phyloP scores from a whole-genome alignment of 2,888 invertebrate genomes.

The Agapetus fuscipes region DNA sequence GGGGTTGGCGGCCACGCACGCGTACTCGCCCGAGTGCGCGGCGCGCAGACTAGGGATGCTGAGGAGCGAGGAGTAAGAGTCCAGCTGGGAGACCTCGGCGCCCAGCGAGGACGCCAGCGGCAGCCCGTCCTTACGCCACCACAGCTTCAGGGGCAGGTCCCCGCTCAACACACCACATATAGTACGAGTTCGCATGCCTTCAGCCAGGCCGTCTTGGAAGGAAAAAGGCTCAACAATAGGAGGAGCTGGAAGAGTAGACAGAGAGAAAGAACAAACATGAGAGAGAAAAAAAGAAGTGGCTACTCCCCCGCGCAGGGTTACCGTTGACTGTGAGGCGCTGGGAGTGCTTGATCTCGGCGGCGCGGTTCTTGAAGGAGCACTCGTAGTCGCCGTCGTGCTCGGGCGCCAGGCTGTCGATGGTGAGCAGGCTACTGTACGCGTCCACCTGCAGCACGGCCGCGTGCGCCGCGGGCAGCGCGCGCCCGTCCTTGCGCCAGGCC shows the following conservation, averaged over 20 bases:
- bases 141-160: slow-evolving; percentile 69
- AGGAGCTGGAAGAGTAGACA: slow-evolving; percentile 58
- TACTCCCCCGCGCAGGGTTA: slow-evolving; percentile 42
- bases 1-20: slow-evolving; percentile 69
- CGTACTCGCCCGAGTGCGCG: slow-evolving; percentile 67
- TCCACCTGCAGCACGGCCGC: slow-evolving; percentile 64
- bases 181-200: slow-evolving; percentile 72
- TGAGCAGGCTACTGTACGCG: slow-evolving; percentile 67
- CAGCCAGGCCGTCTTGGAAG: slow-evolving; percentile 73
- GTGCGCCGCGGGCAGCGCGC: slow-evolving; percentile 50
- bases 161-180: slow-evolving; percentile 73
- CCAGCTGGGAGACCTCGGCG: slow-evolving; percentile 61
- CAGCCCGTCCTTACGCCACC: slow-evolving; percentile 75
- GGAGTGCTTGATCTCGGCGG: slow-evolving; percentile 63
- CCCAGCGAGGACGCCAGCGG: slow-evolving; percentile 55
- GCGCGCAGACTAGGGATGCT: slow-evolving; percentile 68
- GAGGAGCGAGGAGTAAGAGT: slow-evolving; percentile 67
- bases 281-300: slow-evolving; percentile 31
- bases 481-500: slow-evolving; percentile 67
- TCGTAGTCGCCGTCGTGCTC: slow-evolving; percentile 72
- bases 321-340: slow-evolving; percentile 69
- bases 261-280: slow-evolving; percentile 48
- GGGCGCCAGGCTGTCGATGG: slow-evolving; percentile 64
- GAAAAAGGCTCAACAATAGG: slow-evolving; percentile 78
- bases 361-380: slow-evolving; percentile 62